phyloP scores from a whole-genome alignment of 2,797 vertebrate species.

The Sibirionetta formosa region DNA sequence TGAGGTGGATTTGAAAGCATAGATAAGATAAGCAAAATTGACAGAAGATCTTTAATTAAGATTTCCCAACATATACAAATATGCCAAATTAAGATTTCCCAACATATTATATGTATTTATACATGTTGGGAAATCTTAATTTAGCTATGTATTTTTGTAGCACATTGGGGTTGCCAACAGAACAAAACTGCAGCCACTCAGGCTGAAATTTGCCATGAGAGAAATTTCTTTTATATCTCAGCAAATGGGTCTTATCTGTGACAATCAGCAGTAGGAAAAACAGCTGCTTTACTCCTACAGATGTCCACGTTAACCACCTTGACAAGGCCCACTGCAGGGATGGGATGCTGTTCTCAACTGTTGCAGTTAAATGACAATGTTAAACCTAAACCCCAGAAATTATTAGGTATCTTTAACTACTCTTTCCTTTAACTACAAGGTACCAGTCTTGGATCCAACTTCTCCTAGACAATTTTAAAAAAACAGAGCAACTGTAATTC shows the following conservation, averaged over 20 bases:
- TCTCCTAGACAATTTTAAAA: not conserved
- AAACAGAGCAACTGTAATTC: not conserved
- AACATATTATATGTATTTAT: not conserved
- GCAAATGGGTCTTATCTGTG: not conserved
- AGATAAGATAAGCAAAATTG: not conserved
- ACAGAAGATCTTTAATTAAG: not conserved
- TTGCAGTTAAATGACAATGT: not conserved
- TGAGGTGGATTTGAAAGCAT: conserved; percentile 17
- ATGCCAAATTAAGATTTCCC: not conserved
- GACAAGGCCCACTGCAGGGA: not conserved
- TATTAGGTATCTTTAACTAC: not conserved
- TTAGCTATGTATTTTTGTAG: not conserved
- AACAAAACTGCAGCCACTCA: not conserved
- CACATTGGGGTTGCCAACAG: not conserved
- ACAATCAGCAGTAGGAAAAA: not conserved
- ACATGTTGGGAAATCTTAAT: not conserved
- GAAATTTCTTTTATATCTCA: not conserved
- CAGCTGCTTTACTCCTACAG: not conserved
- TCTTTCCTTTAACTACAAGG: not conserved
- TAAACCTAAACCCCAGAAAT: not conserved
- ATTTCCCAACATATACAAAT: not conserved
- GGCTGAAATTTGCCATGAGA: not conserved
- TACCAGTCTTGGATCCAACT: not conserved
- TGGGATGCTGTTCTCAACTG: not conserved
- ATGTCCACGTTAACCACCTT: not conserved